Evolutionary conservation across 2,113 vertebrate genomes (phyloP).

Genomic region (Alosa alosa): DNA sequence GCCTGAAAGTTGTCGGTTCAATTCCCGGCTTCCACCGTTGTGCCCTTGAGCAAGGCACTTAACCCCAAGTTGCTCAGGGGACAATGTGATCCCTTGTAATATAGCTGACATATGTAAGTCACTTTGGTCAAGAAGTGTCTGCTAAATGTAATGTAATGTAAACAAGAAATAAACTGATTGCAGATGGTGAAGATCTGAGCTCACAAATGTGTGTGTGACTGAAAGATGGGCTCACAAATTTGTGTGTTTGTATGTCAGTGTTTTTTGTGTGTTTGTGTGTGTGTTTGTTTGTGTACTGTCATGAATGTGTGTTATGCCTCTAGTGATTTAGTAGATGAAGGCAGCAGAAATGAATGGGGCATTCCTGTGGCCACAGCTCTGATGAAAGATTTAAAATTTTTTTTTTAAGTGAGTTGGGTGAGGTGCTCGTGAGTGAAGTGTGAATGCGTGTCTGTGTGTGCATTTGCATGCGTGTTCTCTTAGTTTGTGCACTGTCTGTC

Average conservation of each 20-base stretch:
- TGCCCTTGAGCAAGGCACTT: too few species aligned
- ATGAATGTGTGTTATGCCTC: not conserved
- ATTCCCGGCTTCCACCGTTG: too few species aligned
- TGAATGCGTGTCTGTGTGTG: not conserved
- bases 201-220: not conserved
- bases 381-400: conserved; percentile 3
- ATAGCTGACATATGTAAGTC: too few species aligned
- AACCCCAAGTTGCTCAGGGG: too few species aligned
- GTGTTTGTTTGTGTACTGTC: not conserved
- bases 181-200: not conserved
- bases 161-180: not conserved
- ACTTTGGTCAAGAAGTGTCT: too few species aligned
- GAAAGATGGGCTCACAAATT: not conserved
- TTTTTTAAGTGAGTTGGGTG: not conserved
- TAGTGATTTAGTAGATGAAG: conserved; percentile 1
- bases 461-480: not conserved
- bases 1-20: too few species aligned
- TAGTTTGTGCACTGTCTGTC: not conserved
- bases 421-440: not conserved
- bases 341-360: not conserved
- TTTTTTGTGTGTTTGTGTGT: not conserved
- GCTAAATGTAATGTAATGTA: too few species aligned
- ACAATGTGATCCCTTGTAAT: too few species aligned
- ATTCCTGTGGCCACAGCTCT: not conserved
- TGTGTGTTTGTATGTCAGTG: not conserved